Evolutionary conservation across 2,888 invertebrate species (phyloP), one percentile per base, ranked within the genome.

Genomic region (Hypercompe scribonia): DNA sequence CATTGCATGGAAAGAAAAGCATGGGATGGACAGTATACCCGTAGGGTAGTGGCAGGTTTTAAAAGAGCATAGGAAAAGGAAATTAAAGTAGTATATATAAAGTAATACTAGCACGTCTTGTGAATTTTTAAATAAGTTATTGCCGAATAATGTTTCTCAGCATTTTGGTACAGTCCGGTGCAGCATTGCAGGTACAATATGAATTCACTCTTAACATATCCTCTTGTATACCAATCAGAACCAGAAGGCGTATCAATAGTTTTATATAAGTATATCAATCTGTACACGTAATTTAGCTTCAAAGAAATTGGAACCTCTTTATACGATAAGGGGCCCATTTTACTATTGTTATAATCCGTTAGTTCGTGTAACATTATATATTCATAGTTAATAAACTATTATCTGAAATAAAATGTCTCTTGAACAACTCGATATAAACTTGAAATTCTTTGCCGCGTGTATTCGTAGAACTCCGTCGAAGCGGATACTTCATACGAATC

Each of bases 401-500:
- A 21, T 28, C 24, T 33, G 0, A 46, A 46, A 66, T 31, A 31
- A 24, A 46, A 11, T n/a, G 28, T 39, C 39, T 66, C 42, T 42
- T n/a, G 36, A 34, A 50, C 50, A 54, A 36, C 34, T n/a, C 15
- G 21, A 28, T 34, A 54, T 46, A 3, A 68, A 68, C 68, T 39
- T 21, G 7, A 61, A 39, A 61, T 39, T 42, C 68, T 61, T 21
- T 42, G 8, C 61, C 36, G 4, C n/a, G 18, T 65, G 4, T 65
- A 33, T 65, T 65, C 21, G 21, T 21, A 71, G 39, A 39, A 71
- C 11, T 15, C 66, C 72, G 73, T 77, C 58, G 61, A 68, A 68
- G 68, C 58, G 58, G 68, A 58, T 61, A 7, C 39, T 68, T n/a
- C 36, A 67, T 58, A 67, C 66, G 72, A 73, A 70, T 68, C 54